Percentiles rank a stretch among this genome's conserved stretches.
phyloP scores from a whole-genome alignment of 2,888 invertebrate species.

The Nezara viridula region DNA sequence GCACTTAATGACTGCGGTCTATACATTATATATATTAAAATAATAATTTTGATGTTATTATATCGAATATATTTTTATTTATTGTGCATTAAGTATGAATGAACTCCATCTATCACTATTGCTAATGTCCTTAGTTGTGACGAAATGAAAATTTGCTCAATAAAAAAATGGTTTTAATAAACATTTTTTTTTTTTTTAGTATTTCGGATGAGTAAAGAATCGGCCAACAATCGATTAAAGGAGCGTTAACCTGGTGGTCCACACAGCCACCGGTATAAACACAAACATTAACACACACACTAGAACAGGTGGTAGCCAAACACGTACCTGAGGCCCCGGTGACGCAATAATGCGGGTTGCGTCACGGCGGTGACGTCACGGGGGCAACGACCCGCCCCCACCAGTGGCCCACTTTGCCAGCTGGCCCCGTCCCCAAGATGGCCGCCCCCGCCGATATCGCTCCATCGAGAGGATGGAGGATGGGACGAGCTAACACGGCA shows the following conservation, averaged over 20 bases:
- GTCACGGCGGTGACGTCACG: constrained; percentile 54
- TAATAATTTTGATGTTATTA: too few species aligned
- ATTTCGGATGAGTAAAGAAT: too few species aligned
- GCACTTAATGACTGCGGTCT: too few species aligned
- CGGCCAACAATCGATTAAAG: too few species aligned
- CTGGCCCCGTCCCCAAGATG: background rate
- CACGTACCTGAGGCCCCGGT: background rate
- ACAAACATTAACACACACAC: background rate
- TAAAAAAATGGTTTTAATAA: too few species aligned
- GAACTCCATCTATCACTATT: too few species aligned
- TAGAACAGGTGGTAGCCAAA: background rate
- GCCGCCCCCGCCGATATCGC: background rate
- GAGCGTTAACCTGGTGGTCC: background rate
- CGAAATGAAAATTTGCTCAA: too few species aligned
- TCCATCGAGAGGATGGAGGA: background rate
- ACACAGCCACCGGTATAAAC: background rate
- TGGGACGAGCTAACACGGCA: background rate
- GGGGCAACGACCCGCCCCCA: constrained; percentile 47
- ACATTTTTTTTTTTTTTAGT: too few species aligned
- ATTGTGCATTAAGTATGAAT: too few species aligned
- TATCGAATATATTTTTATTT: too few species aligned
- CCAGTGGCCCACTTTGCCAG: constrained; percentile 45
- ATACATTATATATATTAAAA: too few species aligned
- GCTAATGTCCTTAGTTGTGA: too few species aligned
- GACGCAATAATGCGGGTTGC: constrained; percentile 55